Evolutionary conservation across 2,113 vertebrate species (phyloP).

Genomic region (Columba janthina): DNA sequence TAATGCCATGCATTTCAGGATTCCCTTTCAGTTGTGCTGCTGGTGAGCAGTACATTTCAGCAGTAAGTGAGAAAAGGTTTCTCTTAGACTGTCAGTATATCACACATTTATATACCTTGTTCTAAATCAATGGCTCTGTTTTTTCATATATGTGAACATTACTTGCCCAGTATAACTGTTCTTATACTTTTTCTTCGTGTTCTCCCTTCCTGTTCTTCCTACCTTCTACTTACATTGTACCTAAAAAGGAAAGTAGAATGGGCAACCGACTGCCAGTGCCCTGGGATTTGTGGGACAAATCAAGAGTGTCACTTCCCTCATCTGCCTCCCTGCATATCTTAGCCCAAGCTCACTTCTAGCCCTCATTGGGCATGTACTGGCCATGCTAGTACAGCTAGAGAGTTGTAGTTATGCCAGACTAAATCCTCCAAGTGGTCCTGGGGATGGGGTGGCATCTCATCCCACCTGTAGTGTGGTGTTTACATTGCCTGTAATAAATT

Average conservation of each 20-base stretch:
- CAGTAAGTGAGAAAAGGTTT: background rate
- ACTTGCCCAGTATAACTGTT: background rate
- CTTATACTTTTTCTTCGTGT: background rate
- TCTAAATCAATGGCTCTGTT: background rate
- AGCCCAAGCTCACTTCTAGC: background rate
- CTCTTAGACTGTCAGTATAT: background rate
- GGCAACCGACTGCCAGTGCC: background rate
- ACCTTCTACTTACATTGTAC: background rate
- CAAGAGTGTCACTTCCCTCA: background rate
- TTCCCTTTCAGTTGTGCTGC: too few species aligned
- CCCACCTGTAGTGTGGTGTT: background rate
- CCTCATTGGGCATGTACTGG: background rate
- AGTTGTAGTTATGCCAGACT: rapidly evolving
- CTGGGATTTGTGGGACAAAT: rapidly evolving
- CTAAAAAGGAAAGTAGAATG: background rate
- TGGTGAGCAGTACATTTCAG: too few species aligned
- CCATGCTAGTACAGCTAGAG: background rate
- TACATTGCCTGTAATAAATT: background rate
- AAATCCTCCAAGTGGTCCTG: background rate
- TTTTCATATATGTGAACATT: background rate
- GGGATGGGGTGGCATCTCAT: background rate
- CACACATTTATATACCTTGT: background rate
- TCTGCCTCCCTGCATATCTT: background rate
- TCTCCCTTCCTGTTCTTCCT: background rate
- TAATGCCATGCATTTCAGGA: too few species aligned